Base-by-base conservation (phyloP, 2,797 vertebrate species). In the Sebastes kiyomatsui region DNA sequence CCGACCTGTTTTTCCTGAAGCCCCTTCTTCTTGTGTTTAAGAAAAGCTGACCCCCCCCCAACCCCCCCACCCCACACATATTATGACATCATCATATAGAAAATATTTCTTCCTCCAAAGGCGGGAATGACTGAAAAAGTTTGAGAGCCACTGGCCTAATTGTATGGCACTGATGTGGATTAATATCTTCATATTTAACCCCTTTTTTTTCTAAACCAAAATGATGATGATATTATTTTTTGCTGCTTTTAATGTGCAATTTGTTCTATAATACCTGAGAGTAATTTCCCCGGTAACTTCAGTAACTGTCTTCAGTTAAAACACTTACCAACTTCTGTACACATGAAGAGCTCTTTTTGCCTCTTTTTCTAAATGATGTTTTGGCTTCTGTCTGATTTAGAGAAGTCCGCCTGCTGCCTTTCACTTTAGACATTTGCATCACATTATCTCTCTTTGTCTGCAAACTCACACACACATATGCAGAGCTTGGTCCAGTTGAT, bases 371-470 rank as follows among this genome's bases (percentile, higher is more conserved):
- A 33, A 1, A 42, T 62, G 3, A 18, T 77, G 33, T 54, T 77
- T 62, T 42, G 68, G 69, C 58, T 54, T 32, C 33, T 66, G 68
- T 62, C 23, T 62, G 38, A 77, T 68, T 79, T 68, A 66, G 61
- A 22, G 27, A 70, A 72, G 42, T 55, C n/a, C 2, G 52, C 54
- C 13, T 78, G 60, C 25, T 78, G 32, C 35, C 4, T 23, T 68
- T 32, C 16, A 58, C 20, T 27, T 42, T 5, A 65, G 56, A 83
- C 84, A 86, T 82, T 81, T 87, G 78, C 66, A 80, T 72, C 68
- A 69, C 60, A 82, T 77, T 84, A 61, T 66, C 32, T 74, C 54
- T 73, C 67, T 68, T 23, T 71, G 12, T 72, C 32, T n/a, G 8
- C 2, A 38, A 3, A 46, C 27, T 33, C 33, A 35, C 2, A 59